A percentile compares a stretch with the other conserved stretches of the same genome.
Evolutionary conservation across 1,140 invertebrate genomes (phyloP).

Genomic region (Megalonaias nervosa): DNA sequence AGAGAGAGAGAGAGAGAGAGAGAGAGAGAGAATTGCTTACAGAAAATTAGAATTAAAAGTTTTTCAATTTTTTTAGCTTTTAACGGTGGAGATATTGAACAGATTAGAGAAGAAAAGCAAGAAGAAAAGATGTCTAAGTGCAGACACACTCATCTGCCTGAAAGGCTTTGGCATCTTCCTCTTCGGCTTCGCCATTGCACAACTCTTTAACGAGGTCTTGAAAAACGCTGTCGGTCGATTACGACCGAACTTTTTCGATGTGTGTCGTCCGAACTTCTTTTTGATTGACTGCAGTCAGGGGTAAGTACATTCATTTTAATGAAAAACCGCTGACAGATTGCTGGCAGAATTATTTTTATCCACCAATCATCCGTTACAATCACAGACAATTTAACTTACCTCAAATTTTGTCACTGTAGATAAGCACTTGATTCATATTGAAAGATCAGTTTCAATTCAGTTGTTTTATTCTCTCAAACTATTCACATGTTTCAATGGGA

Average conservation of each 20-base stretch:
- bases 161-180: constrained; percentile 79
- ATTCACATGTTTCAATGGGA: not conserved
- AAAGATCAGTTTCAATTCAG: not conserved
- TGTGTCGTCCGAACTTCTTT: constrained; percentile 66
- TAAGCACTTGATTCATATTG: not conserved
- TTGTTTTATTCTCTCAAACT: not conserved
- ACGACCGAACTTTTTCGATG: constrained; percentile 90
- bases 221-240: constrained; percentile 94
- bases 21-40: too few relatives aligned
- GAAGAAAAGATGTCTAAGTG: constrained; percentile 1
- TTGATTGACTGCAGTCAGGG: too few relatives aligned
- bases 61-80: constrained; percentile 27
- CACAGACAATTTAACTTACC: not conserved
- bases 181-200: constrained; percentile 84
- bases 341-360: not conserved
- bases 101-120: constrained; percentile 1
- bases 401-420: not conserved
- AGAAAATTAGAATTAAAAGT: too few relatives aligned
- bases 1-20: too few relatives aligned
- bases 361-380: too few relatives aligned
- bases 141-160: constrained; percentile 65
- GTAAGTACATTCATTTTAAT: too few relatives aligned
- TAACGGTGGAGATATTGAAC: constrained; percentile 45
- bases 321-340: constrained; percentile 31
- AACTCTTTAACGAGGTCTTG: constrained; percentile 87